These are phyloP conservation scores for Eremophila alpestris DNA, from an alignment of 2,797 vertebrate genomes.

Conservation along the genomic window DNA sequence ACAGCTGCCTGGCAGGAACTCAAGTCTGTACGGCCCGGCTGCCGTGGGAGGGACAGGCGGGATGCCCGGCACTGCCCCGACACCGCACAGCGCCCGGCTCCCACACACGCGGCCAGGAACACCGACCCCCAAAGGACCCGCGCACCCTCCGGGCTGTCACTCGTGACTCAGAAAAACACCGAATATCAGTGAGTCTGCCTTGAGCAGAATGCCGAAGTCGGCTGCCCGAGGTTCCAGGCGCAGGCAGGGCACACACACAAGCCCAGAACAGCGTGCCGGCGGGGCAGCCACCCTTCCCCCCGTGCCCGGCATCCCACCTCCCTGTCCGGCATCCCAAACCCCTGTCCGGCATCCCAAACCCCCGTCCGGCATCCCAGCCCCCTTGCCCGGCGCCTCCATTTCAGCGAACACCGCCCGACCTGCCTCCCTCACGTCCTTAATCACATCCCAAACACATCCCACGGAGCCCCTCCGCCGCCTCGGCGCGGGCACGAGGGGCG, in stretches of 20 bases:
- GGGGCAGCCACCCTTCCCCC: not conserved
- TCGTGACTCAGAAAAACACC: not conserved
- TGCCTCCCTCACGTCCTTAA: not conserved
- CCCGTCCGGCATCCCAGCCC: rapidly evolving
- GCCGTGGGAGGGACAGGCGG: rapidly evolving
- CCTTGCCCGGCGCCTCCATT: not conserved
- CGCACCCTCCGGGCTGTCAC: not conserved
- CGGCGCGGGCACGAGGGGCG: not conserved
- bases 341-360: too few relatives aligned
- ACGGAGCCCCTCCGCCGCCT: rapidly evolving
- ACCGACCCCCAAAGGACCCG: not conserved
- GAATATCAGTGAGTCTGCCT: not conserved
- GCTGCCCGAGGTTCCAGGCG: not conserved
- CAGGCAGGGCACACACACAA: not conserved
- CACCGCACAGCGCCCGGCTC: not conserved
- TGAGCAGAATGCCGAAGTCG: not conserved
- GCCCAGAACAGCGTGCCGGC: not conserved
- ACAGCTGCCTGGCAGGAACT: not conserved
- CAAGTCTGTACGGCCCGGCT: not conserved
- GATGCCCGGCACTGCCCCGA: not conserved
- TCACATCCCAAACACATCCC: rapidly evolving
- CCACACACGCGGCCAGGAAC: not conserved
- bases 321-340: too few relatives aligned
- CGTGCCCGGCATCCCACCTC: not conserved
- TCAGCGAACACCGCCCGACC: not conserved